These are phyloP conservation scores for Ennomos quercinarius DNA, from an alignment of 2,888 invertebrate genomes.

Conservation along the genomic window DNA sequence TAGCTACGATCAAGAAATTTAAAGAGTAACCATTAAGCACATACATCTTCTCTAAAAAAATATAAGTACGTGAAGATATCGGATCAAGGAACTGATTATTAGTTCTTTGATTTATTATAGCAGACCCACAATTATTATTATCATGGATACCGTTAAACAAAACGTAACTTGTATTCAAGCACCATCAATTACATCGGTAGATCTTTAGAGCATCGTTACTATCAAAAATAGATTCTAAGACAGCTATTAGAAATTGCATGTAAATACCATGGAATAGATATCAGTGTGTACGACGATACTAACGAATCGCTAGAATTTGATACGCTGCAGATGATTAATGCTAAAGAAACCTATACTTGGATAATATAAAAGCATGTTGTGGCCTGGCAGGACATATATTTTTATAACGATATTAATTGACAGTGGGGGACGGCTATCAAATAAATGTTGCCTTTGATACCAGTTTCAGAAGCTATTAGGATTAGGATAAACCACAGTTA, in stretches of 20 bases:
- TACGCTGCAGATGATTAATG: constrained; percentile 5
- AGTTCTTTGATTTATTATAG: constrained; percentile 22
- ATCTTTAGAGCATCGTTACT: background rate
- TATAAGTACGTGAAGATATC: constrained; percentile 1
- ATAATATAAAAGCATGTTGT: constrained; percentile 4
- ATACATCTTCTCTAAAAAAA: background rate
- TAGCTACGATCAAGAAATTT: too few species aligned
- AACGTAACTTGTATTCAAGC: constrained; percentile 15
- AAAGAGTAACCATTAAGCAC: too few species aligned
- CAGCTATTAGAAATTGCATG: background rate
- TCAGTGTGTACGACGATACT: background rate
- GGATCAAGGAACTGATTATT: constrained; percentile 17
- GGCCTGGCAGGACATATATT: constrained; percentile 1
- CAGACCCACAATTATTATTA: constrained; percentile 22
- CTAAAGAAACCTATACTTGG: constrained; percentile 12
- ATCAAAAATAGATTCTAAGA: constrained; percentile 7
- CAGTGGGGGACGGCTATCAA: constrained; percentile 3
- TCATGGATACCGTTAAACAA: constrained; percentile 17
- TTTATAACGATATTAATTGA: constrained; percentile 10
- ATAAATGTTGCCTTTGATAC: constrained; percentile 2
- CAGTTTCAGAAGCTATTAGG: constrained; percentile 1
- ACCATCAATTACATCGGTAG: constrained; percentile 19
- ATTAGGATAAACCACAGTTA: constrained; percentile 12
- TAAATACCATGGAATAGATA: background rate
- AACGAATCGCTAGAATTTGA: background rate